phyloP scores from a whole-genome alignment of 2,113 vertebrate genomes.

The Cariama cristata region DNA sequence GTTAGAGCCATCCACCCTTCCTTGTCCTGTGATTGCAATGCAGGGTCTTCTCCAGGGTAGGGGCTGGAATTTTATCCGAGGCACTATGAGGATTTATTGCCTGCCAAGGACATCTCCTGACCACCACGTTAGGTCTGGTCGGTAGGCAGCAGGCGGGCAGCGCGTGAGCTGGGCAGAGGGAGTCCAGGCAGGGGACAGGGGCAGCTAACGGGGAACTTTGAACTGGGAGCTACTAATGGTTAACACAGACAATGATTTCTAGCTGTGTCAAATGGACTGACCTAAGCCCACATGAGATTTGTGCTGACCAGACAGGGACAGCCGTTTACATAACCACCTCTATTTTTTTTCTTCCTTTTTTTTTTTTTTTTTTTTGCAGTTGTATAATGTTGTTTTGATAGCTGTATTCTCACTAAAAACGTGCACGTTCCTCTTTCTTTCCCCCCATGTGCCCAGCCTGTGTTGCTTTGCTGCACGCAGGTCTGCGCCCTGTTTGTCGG shows the following conservation, averaged over 20 bases:
- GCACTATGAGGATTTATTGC: background rate
- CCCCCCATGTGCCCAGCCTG: background rate
- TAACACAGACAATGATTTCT: conserved; percentile 33
- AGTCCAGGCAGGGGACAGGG: background rate
- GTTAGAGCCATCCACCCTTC: background rate
- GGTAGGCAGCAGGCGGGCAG: background rate
- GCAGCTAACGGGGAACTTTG: background rate
- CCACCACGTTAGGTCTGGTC: too few species aligned
- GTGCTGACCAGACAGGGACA: conserved; percentile 41
- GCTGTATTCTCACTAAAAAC: background rate
- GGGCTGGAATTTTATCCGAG: background rate
- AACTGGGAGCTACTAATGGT: conserved; percentile 10
- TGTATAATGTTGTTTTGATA: conserved; percentile 7
- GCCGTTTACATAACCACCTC: background rate
- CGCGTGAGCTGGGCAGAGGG: background rate
- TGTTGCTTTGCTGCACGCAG: background rate
- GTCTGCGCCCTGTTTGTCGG: background rate
- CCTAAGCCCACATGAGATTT: background rate
- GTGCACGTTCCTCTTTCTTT: background rate
- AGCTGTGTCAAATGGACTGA: background rate
- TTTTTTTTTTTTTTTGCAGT: rapidly evolving
- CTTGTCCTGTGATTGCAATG: background rate
- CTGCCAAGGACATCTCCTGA: background rate
- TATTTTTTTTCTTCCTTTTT: background rate
- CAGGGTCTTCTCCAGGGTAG: background rate